Conservation (phyloP, 2,888 invertebrate genomes). For the Malthinus flaveolus region DNA sequence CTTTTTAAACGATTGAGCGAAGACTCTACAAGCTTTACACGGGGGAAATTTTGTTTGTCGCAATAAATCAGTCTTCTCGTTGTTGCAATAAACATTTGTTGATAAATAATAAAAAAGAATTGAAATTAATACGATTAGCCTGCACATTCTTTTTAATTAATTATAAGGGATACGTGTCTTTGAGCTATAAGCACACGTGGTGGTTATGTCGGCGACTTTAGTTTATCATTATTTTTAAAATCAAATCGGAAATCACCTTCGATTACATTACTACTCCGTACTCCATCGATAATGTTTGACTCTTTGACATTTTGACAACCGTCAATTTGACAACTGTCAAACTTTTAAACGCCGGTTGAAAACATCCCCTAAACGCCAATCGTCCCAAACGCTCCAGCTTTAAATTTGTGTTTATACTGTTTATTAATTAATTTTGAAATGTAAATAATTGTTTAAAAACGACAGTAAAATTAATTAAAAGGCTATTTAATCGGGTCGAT, state of each 20-base stretch:
- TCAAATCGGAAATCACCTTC: not conserved
- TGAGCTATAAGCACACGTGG: not conserved
- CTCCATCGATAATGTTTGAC: too few relatives aligned
- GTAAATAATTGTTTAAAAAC: too few relatives aligned
- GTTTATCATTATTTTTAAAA: not conserved
- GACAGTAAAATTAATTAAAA: too few relatives aligned
- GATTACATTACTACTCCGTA: too few relatives aligned
- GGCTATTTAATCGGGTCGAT: too few relatives aligned
- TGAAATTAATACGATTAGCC: not conserved
- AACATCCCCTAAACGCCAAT: too few relatives aligned
- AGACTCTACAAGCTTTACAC: slow-evolving; percentile 76
- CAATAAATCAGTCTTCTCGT: slow-evolving; percentile 17
- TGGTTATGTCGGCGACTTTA: not conserved
- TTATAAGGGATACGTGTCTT: not conserved
- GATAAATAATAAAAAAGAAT: not conserved
- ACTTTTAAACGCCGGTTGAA: too few relatives aligned
- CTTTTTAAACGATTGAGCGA: slow-evolving; percentile 75
- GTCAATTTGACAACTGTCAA: too few relatives aligned
- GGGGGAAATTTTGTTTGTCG: slow-evolving; percentile 65
- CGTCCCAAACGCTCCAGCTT: not conserved
- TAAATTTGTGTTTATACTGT: too few relatives aligned
- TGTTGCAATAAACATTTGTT: slow-evolving; percentile 7
- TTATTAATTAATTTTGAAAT: too few relatives aligned
- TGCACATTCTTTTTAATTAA: not conserved
- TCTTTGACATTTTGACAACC: slow-evolving; percentile 1